These are phyloP conservation scores for Sarcophaga subvicina DNA, from an alignment of 2,888 invertebrate species.

Conservation along the genomic window DNA sequence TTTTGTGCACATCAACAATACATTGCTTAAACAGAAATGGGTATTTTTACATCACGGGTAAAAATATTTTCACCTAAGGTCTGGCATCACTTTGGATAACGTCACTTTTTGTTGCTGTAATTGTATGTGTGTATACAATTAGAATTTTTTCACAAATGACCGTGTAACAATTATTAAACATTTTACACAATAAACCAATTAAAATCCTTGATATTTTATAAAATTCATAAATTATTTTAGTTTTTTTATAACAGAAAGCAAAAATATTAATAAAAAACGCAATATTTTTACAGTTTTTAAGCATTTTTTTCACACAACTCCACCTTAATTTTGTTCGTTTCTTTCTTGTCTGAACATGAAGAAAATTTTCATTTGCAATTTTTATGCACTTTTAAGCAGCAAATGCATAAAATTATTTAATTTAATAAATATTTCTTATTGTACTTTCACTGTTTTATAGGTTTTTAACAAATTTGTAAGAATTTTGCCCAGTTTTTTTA, in stretches of 20 bases:
- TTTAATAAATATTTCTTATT: neutral
- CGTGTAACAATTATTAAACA: conserved; percentile 62
- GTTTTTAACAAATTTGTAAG: conserved; percentile 2
- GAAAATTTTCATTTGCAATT: conserved; percentile 48
- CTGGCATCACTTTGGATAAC: conserved; percentile 54
- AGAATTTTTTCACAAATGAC: conserved; percentile 61
- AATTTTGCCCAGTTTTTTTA: conserved; percentile 5
- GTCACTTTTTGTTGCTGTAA: conserved; percentile 54
- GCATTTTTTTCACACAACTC: conserved; percentile 49
- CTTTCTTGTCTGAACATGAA: conserved; percentile 49
- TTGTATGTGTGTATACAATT: conserved; percentile 53
- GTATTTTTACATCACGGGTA: neutral
- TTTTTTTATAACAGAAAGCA: neutral
- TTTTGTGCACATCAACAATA: no score
- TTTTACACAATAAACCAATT: conserved; percentile 30
- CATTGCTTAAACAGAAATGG: neutral
- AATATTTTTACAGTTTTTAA: conserved; percentile 1
- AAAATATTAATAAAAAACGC: neutral
- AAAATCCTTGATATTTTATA: conserved; percentile 23
- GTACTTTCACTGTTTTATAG: conserved; percentile 6
- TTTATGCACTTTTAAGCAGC: conserved; percentile 13
- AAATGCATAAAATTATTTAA: neutral
- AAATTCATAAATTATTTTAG: conserved; percentile 14
- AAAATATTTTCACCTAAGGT: neutral
- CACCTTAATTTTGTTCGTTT: conserved; percentile 60